Evolutionary conservation across 2,888 invertebrate genomes (phyloP).

Genomic region (Calameuta filiformis): DNA sequence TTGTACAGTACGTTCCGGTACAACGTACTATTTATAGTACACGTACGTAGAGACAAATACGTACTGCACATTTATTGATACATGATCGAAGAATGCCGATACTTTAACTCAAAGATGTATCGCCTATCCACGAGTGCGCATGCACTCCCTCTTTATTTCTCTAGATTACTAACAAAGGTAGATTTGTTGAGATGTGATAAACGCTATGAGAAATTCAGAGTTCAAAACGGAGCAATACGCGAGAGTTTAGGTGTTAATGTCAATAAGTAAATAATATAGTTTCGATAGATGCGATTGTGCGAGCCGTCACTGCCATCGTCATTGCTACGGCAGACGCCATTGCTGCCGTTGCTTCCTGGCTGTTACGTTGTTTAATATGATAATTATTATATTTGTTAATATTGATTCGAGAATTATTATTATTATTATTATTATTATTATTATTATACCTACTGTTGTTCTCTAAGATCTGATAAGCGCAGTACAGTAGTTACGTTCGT

Average conservation of each 20-base stretch:
- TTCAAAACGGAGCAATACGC: neutral
- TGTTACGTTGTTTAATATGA: conserved; percentile 3
- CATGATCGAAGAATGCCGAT: too few relatives aligned
- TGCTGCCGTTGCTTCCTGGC: neutral
- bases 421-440: neutral
- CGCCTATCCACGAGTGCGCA: neutral
- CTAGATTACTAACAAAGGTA: neutral
- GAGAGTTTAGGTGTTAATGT: neutral
- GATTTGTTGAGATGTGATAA: neutral
- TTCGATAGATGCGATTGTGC: neutral
- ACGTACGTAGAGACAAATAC: neutral
- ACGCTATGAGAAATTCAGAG: neutral
- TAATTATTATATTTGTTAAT: neutral
- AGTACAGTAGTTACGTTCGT: too few relatives aligned
- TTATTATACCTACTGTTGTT: neutral
- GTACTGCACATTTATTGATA: neutral
- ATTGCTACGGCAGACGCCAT: neutral
- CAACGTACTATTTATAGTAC: neutral
- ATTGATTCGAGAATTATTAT: neutral
- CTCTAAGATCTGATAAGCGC: too few relatives aligned
- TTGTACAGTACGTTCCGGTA: neutral
- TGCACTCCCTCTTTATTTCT: neutral
- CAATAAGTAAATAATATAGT: neutral
- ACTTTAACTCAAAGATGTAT: too few relatives aligned
- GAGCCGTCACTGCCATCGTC: conserved; percentile 6